Evolutionary conservation across 2,113 vertebrate genomes (phyloP).

Genomic region (Mandrillus leucophaeus): DNA sequence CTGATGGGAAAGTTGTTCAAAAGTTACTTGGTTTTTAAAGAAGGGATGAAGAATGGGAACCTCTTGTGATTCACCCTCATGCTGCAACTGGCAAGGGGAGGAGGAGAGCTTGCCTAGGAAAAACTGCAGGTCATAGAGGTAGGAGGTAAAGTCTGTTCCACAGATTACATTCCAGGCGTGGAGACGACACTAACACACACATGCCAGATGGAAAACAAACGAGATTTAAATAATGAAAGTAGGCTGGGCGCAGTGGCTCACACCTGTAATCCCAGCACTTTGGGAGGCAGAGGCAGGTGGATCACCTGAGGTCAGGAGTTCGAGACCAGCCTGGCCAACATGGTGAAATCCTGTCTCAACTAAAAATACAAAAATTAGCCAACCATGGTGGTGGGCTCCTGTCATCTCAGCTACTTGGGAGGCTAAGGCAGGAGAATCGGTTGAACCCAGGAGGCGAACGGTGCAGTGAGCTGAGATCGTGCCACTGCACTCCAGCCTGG

Average conservation of each 20-base stretch:
- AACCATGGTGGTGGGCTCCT: too few relatives aligned
- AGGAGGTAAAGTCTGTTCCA: neutral
- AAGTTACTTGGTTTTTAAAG: neutral
- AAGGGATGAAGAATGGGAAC: neutral
- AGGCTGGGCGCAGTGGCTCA: neutral
- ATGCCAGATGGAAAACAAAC: neutral
- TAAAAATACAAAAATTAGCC: too few relatives aligned
- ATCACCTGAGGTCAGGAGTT: too few relatives aligned
- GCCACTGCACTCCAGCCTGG: too few relatives aligned
- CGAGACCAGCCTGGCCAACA: too few relatives aligned
- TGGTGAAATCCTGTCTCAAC: too few relatives aligned
- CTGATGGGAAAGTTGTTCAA: neutral
- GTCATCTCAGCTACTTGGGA: too few relatives aligned
- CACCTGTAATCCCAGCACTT: too few relatives aligned
- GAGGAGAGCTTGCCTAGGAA: neutral
- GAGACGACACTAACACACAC: neutral
- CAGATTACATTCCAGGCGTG: neutral
- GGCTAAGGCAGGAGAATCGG: too few relatives aligned
- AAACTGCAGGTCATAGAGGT: neutral
- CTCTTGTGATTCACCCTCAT: neutral
- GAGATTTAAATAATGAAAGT: neutral
- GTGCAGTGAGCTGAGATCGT: too few relatives aligned
- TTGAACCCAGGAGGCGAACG: too few relatives aligned
- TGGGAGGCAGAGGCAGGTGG: too few relatives aligned
- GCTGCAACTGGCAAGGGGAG: neutral